Evolutionary conservation across 2,888 invertebrate species (phyloP), one percentile per base, ranked within the genome.

Genomic region (Sphecodes monilicornis): DNA sequence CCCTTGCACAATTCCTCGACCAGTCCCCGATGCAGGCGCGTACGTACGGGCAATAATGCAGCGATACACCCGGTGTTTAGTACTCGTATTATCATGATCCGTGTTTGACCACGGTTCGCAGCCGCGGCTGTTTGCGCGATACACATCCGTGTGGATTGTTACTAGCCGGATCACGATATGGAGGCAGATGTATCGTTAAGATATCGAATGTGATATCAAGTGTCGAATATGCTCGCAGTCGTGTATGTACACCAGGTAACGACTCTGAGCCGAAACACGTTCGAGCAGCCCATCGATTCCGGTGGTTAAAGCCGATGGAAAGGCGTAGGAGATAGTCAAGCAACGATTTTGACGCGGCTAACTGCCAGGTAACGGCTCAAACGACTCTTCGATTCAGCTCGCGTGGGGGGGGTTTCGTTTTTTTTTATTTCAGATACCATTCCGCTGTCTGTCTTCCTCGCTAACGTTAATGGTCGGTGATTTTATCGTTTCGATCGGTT

Each of bases 171-270:
- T 88, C 91, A 84, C 86, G 88, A 90, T 89, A 91, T 90, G 88
- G 88, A 86, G 91, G 84, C 89, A 78, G 92, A 93, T 92, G 89
- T 91, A 92, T 92, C 93, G 92, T 93, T 92, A 92, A 93, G 93
- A 93, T 93, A 92, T 91, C 91, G 88, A 88, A 82, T 87, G 89
- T 86, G 91, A 92, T 91, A 88, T 88, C 90, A 72, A 72, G 81
- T 90, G 89, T 89, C 82, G 85, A 86, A 84, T 85, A 88, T 79
- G 90, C 76, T 79, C 71, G 39, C 80, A 8, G 78, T 18, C 66
- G 81, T 83, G 74, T 76, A 69, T 50, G 70, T 87, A 79, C 16
- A 22, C 32, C 78, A 75, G 80, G 76, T 78, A 89, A 88, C 89
- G 89, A 84, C 79, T 43, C 70, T 26, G 71, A 43, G 60, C 84